These are phyloP conservation scores for Drosophila kanekoi DNA, from an alignment of 2,888 invertebrate genomes.

Conservation along the genomic window DNA sequence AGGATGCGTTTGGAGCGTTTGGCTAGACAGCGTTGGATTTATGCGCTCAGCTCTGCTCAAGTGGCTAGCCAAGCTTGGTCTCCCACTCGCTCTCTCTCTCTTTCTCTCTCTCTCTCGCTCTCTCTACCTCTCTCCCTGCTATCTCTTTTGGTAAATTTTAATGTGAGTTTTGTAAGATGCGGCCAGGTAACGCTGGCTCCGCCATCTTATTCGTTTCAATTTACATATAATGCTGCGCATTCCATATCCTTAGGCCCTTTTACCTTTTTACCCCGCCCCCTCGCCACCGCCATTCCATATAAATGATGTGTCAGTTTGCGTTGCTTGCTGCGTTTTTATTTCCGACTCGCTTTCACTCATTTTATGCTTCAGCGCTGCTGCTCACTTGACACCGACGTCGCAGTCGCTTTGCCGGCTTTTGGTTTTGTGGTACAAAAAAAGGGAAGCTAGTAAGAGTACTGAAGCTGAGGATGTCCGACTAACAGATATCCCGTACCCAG, in stretches of 20 bases:
- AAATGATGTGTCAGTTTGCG: conserved; percentile 82
- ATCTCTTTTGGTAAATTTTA: conserved; percentile 65
- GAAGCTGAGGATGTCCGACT: background rate
- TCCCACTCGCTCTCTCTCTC: conserved; percentile 45
- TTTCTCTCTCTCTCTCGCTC: conserved; percentile 16
- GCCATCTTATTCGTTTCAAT: conserved; percentile 71
- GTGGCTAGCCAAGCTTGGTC: conserved; percentile 47
- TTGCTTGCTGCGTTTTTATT: conserved; percentile 76
- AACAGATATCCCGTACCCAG: background rate
- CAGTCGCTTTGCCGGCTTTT: conserved; percentile 55
- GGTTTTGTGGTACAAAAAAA: conserved; percentile 51
- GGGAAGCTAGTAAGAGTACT: background rate
- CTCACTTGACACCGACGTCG: conserved; percentile 58
- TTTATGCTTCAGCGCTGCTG: conserved; percentile 67
- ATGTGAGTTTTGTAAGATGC: conserved; percentile 58
- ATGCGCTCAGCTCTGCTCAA: conserved; percentile 20
- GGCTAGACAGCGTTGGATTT: conserved; percentile 15
- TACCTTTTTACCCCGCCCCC: background rate
- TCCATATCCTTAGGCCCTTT: conserved; percentile 10
- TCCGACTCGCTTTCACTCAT: conserved; percentile 72
- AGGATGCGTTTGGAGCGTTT: background rate
- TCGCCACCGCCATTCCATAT: conserved; percentile 43
- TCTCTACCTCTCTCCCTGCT: conserved; percentile 10
- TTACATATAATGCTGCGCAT: conserved; percentile 66
- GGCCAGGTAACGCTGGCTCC: conserved; percentile 51